These are phyloP conservation scores for Raja brachyura DNA, from an alignment of 2,113 vertebrate genomes.

Conservation along the genomic window DNA sequence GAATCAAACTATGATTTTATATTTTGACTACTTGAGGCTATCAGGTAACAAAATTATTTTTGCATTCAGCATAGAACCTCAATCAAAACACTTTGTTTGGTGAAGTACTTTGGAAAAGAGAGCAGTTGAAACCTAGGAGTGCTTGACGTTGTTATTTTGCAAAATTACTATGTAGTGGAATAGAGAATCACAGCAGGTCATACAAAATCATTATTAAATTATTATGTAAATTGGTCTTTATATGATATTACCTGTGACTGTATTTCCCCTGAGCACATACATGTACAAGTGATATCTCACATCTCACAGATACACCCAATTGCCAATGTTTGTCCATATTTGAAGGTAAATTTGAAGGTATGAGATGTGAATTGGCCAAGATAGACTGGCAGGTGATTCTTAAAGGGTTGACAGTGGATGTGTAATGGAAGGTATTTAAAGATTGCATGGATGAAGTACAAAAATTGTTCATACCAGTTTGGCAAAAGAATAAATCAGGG, in stretches of 20 bases:
- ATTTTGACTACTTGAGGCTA: neutral
- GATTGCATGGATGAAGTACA: no score
- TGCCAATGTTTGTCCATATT: neutral
- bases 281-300: no score
- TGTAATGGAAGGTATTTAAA: no score
- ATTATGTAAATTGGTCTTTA: neutral
- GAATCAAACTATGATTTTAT: neutral
- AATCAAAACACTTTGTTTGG: neutral
- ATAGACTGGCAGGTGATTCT: no score
- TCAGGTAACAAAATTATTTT: neutral
- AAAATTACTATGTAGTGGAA: neutral
- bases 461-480: no score
- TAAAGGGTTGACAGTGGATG: no score
- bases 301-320: neutral
- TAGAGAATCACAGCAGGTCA: neutral
- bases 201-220: neutral
- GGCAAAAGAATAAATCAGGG: no score
- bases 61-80: neutral
- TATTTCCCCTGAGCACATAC: neutral
- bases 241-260: neutral
- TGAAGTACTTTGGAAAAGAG: neutral
- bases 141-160: neutral
- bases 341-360: no score
- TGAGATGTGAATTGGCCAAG: no score
- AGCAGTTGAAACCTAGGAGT: neutral